Base-by-base conservation (phyloP, 1,140 invertebrate genomes). In the Megalonaias nervosa region DNA sequence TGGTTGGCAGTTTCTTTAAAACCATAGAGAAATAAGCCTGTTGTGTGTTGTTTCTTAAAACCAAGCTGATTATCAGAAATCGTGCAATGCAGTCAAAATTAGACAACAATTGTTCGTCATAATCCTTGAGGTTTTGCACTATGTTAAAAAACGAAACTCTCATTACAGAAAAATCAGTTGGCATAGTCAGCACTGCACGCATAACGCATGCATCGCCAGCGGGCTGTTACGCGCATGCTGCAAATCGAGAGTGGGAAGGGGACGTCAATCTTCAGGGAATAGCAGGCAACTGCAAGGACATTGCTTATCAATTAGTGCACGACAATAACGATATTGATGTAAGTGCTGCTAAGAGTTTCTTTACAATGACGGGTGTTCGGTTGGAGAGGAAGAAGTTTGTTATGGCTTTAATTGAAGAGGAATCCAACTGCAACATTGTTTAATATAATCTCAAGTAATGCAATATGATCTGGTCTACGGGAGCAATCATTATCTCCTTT, bases 131-230 rank as follows among this genome's bases (percentile, higher is more conserved):
- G 6, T 48, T 48, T 48, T 48, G 38, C 38, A 48, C 38, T 48
- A 31, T 31, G 38, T 48, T 48, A 48, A 48, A 48, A 48, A 48
- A 48, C 11, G 38, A 48, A 48, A 48, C 6, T 48, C 38, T 48
- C 38, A 48, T 48, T 48, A 48, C 77, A 89, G 95, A 95, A 61
- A 96, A 96, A 91, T 93, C 92, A 64, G 95, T 95, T 87, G 97
- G 97, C n/a, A 94, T 98, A 64, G 96, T 98, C 5, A 98, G 97
- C 1, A 98, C 95, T 0, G 97, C 96, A 31, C 92, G 96, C 74
- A 94, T 98, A 0, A 98, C 97, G 0, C 96, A 98, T 89, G 97
- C 97, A 0, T 98, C 97, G 0, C 97, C 97, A 0, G 94, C 94
- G 0, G 95, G 95, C 0, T 86, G 95, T 1, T 98, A 97, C 87